Base-by-base conservation (phyloP, 2,888 invertebrate species). In the Sycophila texana region DNA sequence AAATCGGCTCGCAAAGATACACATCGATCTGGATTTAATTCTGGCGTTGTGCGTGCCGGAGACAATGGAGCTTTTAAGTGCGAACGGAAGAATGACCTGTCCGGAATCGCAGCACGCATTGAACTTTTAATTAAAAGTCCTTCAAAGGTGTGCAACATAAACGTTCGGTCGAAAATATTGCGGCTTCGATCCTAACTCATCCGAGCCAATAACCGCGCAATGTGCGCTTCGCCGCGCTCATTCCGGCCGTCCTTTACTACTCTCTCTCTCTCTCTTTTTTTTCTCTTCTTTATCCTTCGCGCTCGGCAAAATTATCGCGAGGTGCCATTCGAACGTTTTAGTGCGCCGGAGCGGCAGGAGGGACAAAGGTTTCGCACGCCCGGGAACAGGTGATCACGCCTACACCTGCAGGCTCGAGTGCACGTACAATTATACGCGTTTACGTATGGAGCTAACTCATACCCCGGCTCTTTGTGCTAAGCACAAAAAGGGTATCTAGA, bases 351-450 rank as follows among this genome's bases (percentile, higher is more conserved):
- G 53, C 81, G 82, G 80, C 82, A 47, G 80, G 84, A 80, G 84
- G 82, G 83, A 60, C 61, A 71, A 74, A 71, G 71, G 70, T 75
- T 79, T 75, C 79, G 66, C 79, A 65, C 74, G 72, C 53, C 75
- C 22, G 57, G 83, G 39, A 86, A 85, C 88, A 88, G 88, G 87
- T 88, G 88, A 88, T 87, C 86, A 85, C 87, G 86, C 86, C 87
- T 85, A 88, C 88, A 85, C 85, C 85, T 84, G 86, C 84, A 78
- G 76, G 80, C 77, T 57, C 53, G 26, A 22, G 49, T 39, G 68
- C 74, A 53, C 51, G 55, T 71, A 60, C 71, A 71, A 71, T 74
- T 72, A 71, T 67, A 47, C 61, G 67, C 22, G n/a, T 71, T 75
- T 79, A 47, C 53, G 55, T 72, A 75, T 74, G 63, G 39, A 79